Evolutionary conservation across 2,888 invertebrate genomes (phyloP), one percentile per base, ranked within the genome.

Genomic region (Empis livida): DNA sequence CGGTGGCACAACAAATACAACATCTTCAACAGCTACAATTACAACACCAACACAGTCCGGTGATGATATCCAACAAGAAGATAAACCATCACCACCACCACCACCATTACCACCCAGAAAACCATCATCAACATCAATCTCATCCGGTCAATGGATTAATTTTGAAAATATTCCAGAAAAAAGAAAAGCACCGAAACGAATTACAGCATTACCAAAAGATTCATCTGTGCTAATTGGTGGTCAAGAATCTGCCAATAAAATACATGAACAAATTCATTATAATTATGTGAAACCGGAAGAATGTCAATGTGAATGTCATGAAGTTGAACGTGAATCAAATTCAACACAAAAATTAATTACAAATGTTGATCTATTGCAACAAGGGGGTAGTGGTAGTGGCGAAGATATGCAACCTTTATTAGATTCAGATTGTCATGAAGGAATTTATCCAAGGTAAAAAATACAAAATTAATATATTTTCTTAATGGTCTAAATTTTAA

Each of bases 261-360:
- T 53, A 43, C 54, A 55, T 10, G 58, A 61, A 31, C 67, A 70
- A 51, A 73, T 77, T 38, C 75, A 81, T 54, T 80, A 81, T 57
- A 84, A 79, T 68, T 89, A 88, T 68, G 89, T 88, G 46, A 86
- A 87, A 67, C 88, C 89, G 6, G 88, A 88, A 63, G 86, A 87
- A 59, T 89, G 89, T 62, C 83, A 84, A 62, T 89, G 89, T 70
- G 88, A 89, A 69, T 89, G 89, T 62, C 89, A 89, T 69, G 84
- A 82, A 60, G 73, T 68, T 42, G 67, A 71, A 48, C 58, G 66
- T 6, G 59, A 59, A 30, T 53, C 55, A 23, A 55, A 67, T 31
- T 58, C 62, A 15, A 54, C 59, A 49, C 55, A 1, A 38, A 64
- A 63, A 40, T 56, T 64, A 2, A 55, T 65, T 20, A 56, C 61